Base-by-base conservation (phyloP, 1,140 invertebrate species). In the Lepidurus packardi region DNA sequence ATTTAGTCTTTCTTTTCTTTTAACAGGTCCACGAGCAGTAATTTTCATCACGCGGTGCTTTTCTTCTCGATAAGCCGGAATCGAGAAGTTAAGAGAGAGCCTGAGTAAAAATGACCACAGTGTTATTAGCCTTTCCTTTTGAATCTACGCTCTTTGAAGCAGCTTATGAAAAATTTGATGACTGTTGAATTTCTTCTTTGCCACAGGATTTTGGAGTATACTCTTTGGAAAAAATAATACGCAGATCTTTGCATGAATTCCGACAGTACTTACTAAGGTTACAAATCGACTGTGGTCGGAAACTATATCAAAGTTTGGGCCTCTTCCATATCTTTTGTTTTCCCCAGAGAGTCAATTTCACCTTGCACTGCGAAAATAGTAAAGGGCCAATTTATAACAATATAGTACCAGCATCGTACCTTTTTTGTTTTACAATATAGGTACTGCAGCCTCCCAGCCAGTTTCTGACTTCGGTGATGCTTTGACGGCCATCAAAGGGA, bases 31-130 rank as follows among this genome's bases (percentile, higher is more conserved):
- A 7, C 6, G 53, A 65, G 21, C 53, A 65, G 53, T 65, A 65
- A 65, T 65, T 65, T 65, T 65, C 53, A 65, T 65, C 53, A 65
- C 53, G 53, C 53, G 53, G 53, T 16, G 53, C 53, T 65, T 65
- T 65, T 65, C 53, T 65, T 65, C 53, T 65, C 53, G 8, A 65
- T 65, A 65, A 65, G 53, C 53, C 53, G 53, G 53, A 65, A 65
- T 65, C n/a, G 34, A 65, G 53, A 65, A 65, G 53, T n/a, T 7
- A 65, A 65, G 53, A n/a, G 16, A 65, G n/a, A n/a, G 53, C 53
- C 53, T 65, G 53, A 65, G 53, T 65, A 65, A 65, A 25, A 4
- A 21, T 65, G 53, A 65, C 53, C 53, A 65, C 21, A 65, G 3
- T 21, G 16, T 65, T 65, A 65, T 65, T n/a, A 65, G 21, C 53